Evolutionary conservation across 2,888 invertebrate species (phyloP), one percentile per base, ranked within the genome.

Genomic region (Acholoe squamosa): DNA sequence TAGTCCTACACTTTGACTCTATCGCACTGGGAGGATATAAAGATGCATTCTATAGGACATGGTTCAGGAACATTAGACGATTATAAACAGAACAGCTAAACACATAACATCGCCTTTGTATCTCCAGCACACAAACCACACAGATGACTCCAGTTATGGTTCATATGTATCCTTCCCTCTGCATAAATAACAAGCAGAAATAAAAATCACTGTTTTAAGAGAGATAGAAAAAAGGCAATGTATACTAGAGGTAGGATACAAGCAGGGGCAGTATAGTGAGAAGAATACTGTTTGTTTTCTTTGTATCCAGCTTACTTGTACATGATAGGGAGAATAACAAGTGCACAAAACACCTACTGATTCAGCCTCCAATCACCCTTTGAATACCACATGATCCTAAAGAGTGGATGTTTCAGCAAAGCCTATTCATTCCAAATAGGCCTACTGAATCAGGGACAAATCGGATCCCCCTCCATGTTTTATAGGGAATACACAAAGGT

Each of bases 241-340:
- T 43, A 43, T 43, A 3, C 43, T 43, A 43, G 43, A 43, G 5
- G 5, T 43, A 43, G 25, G 25, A 3, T 14, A 61, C 22, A 61
- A 61, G 61, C 61, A n/a, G 1, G 19, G 61, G 25, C 61, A 22
- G 5, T 61, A 61, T n/a, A 61, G 61, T n/a, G 61, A 61, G 25
- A 61, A 61, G 5, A 61, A 61, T n/a, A 3, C 22, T 61, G 61
- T 61, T 61, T 61, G 61, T 61, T 61, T 61, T n/a, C 61, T 61
- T 61, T n/a, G 25, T 61, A 61, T n/a, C n/a, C 14, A n/a, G 61
- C n/a, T 61, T 61, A n/a, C 61, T 14, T 61, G 10, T 61, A 61
- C 61, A 61, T 61, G 61, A 61, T 61, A 61, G 22, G 22, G 61
- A 61, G 61, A n/a, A 61, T 61, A 61, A 61, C 61, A n/a, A 19